These are phyloP conservation scores for Danio albolineatus DNA, from an alignment of 2,797 vertebrate genomes.

Conservation along the genomic window DNA sequence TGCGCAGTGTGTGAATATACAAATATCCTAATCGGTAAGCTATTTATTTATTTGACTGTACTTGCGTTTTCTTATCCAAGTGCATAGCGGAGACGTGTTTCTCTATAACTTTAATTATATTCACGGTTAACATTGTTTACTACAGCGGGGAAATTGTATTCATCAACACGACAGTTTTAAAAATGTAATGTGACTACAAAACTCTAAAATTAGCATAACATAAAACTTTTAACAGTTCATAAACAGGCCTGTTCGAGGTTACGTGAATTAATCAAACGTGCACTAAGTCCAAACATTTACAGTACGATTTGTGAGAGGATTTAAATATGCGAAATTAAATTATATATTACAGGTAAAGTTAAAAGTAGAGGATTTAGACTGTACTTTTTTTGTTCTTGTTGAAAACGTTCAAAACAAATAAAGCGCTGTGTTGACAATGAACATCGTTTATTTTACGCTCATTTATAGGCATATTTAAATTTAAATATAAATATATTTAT, in stretches of 20 bases:
- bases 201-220: neutral
- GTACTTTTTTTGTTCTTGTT: neutral
- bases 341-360: neutral
- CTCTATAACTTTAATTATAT: neutral
- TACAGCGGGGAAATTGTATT: neutral
- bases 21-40: neutral
- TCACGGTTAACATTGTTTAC: neutral
- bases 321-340: neutral
- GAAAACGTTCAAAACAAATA: neutral
- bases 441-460: neutral
- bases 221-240: neutral
- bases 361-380: neutral
- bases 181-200: neutral
- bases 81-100: neutral
- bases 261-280: neutral
- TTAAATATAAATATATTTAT: no score
- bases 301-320: neutral
- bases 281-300: neutral
- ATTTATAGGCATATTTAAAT: neutral
- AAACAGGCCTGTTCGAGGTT: neutral
- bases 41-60: neutral
- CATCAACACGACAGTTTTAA: no score
- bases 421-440: neutral
- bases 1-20: slow-evolving; percentile 10
- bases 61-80: neutral